These are phyloP conservation scores for Zaprionus bogoriensis DNA, from an alignment of 2,888 invertebrate genomes.

Conservation along the genomic window DNA sequence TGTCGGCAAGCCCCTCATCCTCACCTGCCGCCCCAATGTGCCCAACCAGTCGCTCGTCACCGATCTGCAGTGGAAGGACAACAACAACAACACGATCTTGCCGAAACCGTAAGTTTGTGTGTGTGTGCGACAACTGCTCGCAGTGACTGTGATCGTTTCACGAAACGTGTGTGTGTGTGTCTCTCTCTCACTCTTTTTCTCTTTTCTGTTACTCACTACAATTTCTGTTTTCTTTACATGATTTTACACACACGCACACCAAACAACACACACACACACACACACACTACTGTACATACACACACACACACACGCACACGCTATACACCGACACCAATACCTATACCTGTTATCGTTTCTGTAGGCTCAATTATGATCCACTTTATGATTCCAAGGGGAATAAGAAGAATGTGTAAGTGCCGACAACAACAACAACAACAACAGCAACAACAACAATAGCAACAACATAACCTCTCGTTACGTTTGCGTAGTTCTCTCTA, in stretches of 20 bases:
- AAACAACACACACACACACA: slow-evolving; percentile 9
- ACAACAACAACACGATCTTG: slow-evolving; percentile 87
- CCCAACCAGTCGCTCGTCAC: slow-evolving; percentile 87
- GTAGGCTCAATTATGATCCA: slow-evolving; percentile 83
- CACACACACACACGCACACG: slow-evolving; percentile 15
- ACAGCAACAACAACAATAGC: slow-evolving; percentile 22
- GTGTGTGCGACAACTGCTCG: not conserved
- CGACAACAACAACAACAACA: slow-evolving; percentile 43
- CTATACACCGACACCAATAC: slow-evolving; percentile 1
- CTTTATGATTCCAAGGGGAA: slow-evolving; percentile 83
- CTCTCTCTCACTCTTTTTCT: not conserved
- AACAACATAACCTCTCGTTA: slow-evolving; percentile 23
- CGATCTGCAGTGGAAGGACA: slow-evolving; percentile 91
- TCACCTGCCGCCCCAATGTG: slow-evolving; percentile 90
- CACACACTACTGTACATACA: slow-evolving; percentile 14
- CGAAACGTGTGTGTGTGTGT: not conserved
- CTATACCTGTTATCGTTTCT: slow-evolving; percentile 37
- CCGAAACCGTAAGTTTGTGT: slow-evolving; percentile 86
- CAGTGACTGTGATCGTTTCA: not conserved
- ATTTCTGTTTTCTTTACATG: not conserved
- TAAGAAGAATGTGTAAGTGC: slow-evolving; percentile 83
- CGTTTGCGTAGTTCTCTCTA: slow-evolving; percentile 52
- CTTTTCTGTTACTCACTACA: not conserved
- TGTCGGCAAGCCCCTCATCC: slow-evolving; percentile 89
- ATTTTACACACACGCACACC: slow-evolving; percentile 10